Evolutionary conservation across 2,113 vertebrate species (phyloP).

Genomic region (Trogon surrucura): DNA sequence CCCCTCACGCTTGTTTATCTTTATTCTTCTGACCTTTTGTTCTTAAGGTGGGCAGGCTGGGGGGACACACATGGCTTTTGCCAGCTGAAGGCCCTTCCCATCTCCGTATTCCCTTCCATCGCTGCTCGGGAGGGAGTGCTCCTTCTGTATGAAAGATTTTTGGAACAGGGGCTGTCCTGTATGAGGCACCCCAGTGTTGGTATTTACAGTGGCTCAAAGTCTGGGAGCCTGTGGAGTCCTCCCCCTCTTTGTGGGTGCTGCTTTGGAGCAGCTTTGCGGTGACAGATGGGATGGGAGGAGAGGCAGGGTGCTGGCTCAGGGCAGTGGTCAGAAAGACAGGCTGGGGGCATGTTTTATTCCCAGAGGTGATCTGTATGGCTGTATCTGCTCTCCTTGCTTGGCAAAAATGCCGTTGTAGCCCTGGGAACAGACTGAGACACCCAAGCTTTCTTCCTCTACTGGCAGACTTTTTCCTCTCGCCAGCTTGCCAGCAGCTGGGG

Average conservation of each 20-base stretch:
- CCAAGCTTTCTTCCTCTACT: not conserved
- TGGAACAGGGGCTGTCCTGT: not conserved
- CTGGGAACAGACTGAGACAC: not conserved
- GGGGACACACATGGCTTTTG: not conserved
- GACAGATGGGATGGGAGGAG: not conserved
- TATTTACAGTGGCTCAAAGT: not conserved
- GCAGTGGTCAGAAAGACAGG: not conserved
- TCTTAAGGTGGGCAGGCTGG: not conserved
- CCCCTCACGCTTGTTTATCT: accelerated
- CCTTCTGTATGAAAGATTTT: not conserved
- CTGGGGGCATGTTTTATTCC: not conserved
- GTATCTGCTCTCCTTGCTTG: not conserved
- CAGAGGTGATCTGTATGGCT: not conserved
- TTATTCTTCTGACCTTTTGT: not conserved
- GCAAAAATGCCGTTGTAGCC: not conserved
- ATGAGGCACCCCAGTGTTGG: accelerated
- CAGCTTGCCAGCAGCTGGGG: not conserved
- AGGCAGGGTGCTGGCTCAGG: not conserved
- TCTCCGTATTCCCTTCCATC: not conserved
- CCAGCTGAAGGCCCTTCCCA: not conserved
- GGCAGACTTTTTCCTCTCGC: not conserved
- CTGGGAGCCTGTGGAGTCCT: not conserved
- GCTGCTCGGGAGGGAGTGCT: not conserved
- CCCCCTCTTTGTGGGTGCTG: not conserved
- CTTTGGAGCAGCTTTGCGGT: not conserved